phyloP scores from a whole-genome alignment of 2,797 vertebrate species.

The Malurus leucopterus region DNA sequence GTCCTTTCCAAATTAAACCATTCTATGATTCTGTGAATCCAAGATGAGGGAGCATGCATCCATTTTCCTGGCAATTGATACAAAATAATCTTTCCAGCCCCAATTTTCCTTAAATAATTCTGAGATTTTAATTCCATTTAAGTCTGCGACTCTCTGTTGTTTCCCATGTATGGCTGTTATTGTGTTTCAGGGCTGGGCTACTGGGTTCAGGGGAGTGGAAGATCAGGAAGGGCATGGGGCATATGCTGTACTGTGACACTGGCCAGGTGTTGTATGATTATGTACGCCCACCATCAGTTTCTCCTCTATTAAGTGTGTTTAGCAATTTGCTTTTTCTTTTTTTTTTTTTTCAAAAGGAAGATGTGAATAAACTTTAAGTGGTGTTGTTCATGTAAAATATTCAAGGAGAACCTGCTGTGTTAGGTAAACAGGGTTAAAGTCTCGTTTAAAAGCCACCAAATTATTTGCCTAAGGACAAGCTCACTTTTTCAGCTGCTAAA shows the following conservation, averaged over 20 bases:
- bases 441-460: constrained; percentile 40
- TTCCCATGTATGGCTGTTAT: not conserved
- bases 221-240: not conserved
- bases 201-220: not conserved
- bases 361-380: constrained; percentile 8
- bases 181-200: not conserved
- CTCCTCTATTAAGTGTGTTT: not conserved
- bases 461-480: constrained; percentile 43
- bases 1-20: not conserved
- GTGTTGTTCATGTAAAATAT: not conserved
- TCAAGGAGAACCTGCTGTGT: constrained; percentile 27
- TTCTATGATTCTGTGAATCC: not conserved
- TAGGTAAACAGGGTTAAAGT: constrained; percentile 44
- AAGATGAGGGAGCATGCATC: not conserved
- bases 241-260: not conserved
- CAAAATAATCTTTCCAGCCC: not conserved
- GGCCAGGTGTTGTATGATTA: not conserved
- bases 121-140: not conserved
- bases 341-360: not conserved
- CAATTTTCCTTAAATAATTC: not conserved
- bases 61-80: not conserved
- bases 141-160: not conserved
- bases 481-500: constrained; percentile 5
- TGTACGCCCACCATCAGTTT: not conserved
- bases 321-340: not conserved